Base-by-base conservation (phyloP, 2,113 vertebrate genomes). In the Alectura lathami region DNA sequence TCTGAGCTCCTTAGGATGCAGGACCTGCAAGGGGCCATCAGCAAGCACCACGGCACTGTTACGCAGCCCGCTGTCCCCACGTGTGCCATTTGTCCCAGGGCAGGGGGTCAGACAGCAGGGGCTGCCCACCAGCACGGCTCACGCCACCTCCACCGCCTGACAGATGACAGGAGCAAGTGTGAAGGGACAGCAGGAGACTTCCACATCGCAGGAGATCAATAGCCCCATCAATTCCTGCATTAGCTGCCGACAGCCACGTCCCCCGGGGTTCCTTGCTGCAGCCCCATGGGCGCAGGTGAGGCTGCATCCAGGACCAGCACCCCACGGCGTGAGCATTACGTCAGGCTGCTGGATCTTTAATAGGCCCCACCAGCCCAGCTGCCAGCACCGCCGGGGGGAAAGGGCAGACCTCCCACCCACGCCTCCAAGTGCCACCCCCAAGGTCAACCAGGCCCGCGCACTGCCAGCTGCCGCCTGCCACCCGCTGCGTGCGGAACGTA, bases 341-440 rank as follows among this genome's bases (percentile, higher is more conserved):
- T 88, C 91, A 89, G 34, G 40, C 32, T 81, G 40, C 24, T 89
- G 43, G 90, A 95, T 87, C 88, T 91, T 79, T 83, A 89, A 85
- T 76, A 43, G 51, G 11, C 29, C 93, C 66, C 0, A 1, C 74
- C 6, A 13, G 32, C 56, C 75, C 74, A 87, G 70, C 70, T 95
- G 92, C 51, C 7, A 1, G 64, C 60, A 57, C 36, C 0, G 43
- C 38, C 3, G 2, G 90, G 70, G 17, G 51, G 29, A 64, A 0
- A 1, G 62, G 62, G 51, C 15, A 87, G 42, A 82, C 47, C 15
- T 59, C 34, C 26, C 54, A 66, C 15, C 24, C 15, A 9, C 54
- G 53, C 32, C 56, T 59, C 34, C 42, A n/a, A 45, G 29, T 0
- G 1, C 23, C 34, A 47, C 56, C 38, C 43, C 43, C 24, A 79